Evolutionary conservation across 2,888 invertebrate species (phyloP), one percentile per base, ranked within the genome.

Genomic region (Schizaphis graminum): DNA sequence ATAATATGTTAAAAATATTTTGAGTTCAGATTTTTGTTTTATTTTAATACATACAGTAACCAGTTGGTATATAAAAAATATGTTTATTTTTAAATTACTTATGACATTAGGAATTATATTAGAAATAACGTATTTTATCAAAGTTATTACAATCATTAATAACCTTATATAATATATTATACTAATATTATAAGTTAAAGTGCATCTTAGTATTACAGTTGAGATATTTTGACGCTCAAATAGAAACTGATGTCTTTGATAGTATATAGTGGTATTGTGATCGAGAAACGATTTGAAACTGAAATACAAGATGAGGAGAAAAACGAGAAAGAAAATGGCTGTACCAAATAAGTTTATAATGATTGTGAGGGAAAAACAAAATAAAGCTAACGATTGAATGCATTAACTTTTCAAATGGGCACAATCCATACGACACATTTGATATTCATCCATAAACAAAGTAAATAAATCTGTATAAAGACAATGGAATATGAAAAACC

Each of bases 311-410:
- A 44, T 3, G 84, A 85, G 16, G 8, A 84, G 47, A 89, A 61
- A 21, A 89, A 16, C 5, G 21, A 47, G 5, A 26, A 67, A 92
- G 47, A 49, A 67, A 67, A 87, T n/a, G 35, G 28, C 47, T 61
- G 44, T 35, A 35, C n/a, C 10, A 67, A 86, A n/a, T 10, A 90
- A 77, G 61, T 88, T 8, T 28, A 44, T 13, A 93, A 93, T 77
- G 89, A 89, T 93, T 8, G 44, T 3, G 41, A 47, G 24, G n/a
- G 57, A 47, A 41, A 88, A 88, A 88, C 47, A 92, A 92, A 88
- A 85, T 44, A 85, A 26, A 28, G 53, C 91, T 91, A 94, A 94
- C 86, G 94, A 94, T 91, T 67, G 89, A 94, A 91, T 57, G 67
- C 94, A 94, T 94, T 94, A 94, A 91, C 88, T 89, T 41, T 56